phyloP scores from a whole-genome alignment of 2,797 vertebrate genomes.

The Acrossocheilus fasciatus region DNA sequence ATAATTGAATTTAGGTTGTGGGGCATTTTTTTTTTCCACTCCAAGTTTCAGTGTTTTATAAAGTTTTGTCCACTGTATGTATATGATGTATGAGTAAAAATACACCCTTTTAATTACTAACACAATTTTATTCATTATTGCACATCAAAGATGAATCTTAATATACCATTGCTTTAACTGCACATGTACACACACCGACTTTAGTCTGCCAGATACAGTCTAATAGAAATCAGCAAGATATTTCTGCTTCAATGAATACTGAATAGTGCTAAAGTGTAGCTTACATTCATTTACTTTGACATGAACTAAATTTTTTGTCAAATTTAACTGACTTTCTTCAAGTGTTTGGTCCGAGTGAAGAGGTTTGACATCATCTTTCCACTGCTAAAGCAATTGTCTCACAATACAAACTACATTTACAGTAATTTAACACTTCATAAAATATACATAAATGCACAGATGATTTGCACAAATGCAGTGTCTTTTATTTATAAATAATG shows the following conservation, averaged over 20 bases:
- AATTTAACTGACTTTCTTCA: neutral
- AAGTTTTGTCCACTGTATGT: neutral
- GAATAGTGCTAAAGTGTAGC: neutral
- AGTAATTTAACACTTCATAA: constrained; percentile 9
- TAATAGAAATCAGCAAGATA: neutral
- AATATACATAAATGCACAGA: neutral
- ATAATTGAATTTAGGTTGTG: neutral
- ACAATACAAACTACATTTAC: constrained; percentile 5
- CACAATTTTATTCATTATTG: constrained; percentile 28
- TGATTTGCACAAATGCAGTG: neutral
- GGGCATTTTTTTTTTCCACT: neutral
- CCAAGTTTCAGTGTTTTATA: neutral
- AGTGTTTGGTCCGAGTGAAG: constrained; percentile 10
- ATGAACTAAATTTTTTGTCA: neutral
- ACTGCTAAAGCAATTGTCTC: neutral
- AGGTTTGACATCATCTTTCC: neutral
- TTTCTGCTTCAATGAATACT: neutral
- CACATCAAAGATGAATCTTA: constrained; percentile 19
- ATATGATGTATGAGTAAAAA: neutral
- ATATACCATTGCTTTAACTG: constrained; percentile 19
- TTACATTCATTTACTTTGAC: constrained; percentile 24
- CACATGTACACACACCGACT: neutral
- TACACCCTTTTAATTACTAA: neutral
- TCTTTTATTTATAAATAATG: neutral
- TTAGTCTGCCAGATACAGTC: neutral